Evolutionary conservation across 2,888 invertebrate genomes (phyloP), one percentile per base, ranked within the genome.

Genomic region (Alviniconcha strummeri): DNA sequence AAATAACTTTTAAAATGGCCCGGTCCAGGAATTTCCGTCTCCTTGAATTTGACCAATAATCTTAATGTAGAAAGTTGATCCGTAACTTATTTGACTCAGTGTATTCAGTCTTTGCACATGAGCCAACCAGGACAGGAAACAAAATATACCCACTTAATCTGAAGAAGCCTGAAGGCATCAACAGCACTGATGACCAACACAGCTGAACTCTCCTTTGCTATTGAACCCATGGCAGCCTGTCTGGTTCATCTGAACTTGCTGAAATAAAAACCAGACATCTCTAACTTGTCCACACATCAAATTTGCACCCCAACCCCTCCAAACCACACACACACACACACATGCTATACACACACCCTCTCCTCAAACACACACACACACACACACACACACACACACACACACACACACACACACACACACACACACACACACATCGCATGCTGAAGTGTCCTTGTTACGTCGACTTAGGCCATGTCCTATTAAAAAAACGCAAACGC

Each of bases 91-190:
- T 17, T 17, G 17, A n/a, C 1, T 7, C 9, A 69, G n/a, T n/a
- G 17, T 69, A n/a, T 17, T 17, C 17, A 69, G 15, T 13, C 69
- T n/a, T 7, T 69, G 15, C 13, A 15, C 15, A 15, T 13, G n/a
- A 69, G 64, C 9, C 11, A 69, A 15, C n/a, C 69, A 69, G 17
- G 6, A 15, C 9, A n/a, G 17, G 17, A 15, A 13, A n/a, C 17
- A n/a, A 17, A 17, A 69, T 69, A 52, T 52, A 78, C 78, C 52
- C n/a, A 78, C 78, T 78, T 78, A 52, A 78, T 64, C 52, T 78
- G 60, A 60, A 78, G 78, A 60, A 78, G 64, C n/a, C 17, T 78
- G 5, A 19, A n/a, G 15, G 78, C 78, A 64, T 36, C 55, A 5
- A 13, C 36, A 15, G 56, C 78, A 78, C 13, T 78, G 52, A 78